phyloP scores from a whole-genome alignment of 2,888 invertebrate genomes.

The Alitta virens region DNA sequence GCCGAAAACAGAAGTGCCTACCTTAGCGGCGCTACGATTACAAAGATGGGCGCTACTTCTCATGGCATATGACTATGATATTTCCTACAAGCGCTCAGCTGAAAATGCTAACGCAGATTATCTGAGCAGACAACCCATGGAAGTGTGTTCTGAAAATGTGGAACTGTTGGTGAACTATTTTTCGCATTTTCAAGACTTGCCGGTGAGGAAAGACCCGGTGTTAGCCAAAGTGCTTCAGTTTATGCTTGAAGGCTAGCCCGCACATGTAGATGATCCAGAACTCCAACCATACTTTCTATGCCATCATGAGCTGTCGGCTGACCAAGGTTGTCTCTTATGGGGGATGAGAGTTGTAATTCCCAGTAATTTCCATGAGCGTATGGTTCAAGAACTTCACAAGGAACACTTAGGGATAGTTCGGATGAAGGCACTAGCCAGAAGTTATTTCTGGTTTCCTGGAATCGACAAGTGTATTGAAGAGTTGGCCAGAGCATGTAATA shows the following conservation, averaged over 20 bases:
- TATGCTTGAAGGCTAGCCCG: not conserved
- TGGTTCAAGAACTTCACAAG: no score
- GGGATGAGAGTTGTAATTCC: no score
- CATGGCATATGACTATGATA: conserved; percentile 47
- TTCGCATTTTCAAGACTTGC: not conserved
- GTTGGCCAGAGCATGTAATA: no score
- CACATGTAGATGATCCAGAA: not conserved
- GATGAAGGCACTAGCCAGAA: no score
- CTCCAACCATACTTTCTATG: not conserved
- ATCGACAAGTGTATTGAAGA: no score
- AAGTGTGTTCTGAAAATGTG: not conserved
- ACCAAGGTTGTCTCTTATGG: conserved; percentile 11
- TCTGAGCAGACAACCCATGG: conserved; percentile 37
- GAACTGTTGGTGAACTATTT: not conserved
- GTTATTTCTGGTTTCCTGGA: no score
- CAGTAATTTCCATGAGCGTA: no score
- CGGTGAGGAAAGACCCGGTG: not conserved
- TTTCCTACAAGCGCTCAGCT: conserved; percentile 38
- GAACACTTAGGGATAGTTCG: no score
- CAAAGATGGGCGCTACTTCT: conserved; percentile 42
- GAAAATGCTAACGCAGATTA: conserved; percentile 46
- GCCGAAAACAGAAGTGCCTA: conserved; percentile 37
- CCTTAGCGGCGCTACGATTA: conserved; percentile 39
- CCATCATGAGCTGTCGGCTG: conserved; percentile 1
- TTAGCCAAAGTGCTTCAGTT: not conserved